These are phyloP conservation scores for Lumbricus terrestris DNA, from an alignment of 2,888 invertebrate species.

Conservation along the genomic window DNA sequence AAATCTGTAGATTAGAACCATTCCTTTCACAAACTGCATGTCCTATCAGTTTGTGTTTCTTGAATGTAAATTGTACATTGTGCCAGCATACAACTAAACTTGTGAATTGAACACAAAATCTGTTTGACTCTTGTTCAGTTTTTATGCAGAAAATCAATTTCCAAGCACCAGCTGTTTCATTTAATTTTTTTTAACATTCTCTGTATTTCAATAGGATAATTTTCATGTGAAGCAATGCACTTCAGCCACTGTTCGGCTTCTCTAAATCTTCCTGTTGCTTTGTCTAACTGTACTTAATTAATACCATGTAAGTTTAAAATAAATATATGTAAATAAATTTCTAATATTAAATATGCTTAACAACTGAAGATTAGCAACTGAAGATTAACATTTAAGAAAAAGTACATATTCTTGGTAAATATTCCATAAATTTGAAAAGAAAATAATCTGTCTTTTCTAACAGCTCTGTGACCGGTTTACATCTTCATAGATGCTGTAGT, in stretches of 20 bases:
- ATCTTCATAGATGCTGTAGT: no score
- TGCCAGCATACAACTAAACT: neutral
- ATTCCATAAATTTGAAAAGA: neutral
- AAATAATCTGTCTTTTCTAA: neutral
- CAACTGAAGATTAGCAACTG: neutral
- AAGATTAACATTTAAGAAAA: neutral
- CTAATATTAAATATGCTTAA: neutral
- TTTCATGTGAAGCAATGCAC: neutral
- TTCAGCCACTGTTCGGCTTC: neutral
- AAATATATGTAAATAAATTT: neutral
- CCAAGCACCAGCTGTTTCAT: neutral
- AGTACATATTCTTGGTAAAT: neutral
- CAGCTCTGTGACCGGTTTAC: no score
- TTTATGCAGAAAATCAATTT: conserved; percentile 3
- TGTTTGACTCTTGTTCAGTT: neutral
- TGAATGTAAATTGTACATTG: neutral
- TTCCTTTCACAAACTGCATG: neutral
- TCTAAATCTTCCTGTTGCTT: neutral
- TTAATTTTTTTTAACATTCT: neutral
- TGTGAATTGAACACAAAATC: neutral
- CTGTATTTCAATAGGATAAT: neutral
- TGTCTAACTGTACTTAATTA: neutral
- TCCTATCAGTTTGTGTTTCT: neutral
- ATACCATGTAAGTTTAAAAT: neutral
- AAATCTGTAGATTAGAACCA: neutral